phyloP scores from a whole-genome alignment of 2,797 vertebrate species.

The Falco cherrug region DNA sequence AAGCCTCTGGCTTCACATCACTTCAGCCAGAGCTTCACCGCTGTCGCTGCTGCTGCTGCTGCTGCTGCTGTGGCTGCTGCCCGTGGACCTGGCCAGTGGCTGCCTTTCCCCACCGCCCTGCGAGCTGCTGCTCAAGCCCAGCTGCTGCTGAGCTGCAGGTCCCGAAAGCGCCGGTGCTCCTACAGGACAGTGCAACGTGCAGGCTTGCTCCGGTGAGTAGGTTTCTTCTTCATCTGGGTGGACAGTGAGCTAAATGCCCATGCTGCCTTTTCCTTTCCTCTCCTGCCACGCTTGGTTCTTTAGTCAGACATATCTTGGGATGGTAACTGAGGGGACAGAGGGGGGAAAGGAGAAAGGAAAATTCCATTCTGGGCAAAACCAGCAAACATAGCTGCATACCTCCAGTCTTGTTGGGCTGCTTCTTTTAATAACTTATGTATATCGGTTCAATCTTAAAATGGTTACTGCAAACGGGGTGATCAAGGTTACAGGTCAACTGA shows the following conservation, averaged over 20 bases:
- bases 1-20: background rate
- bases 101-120: background rate
- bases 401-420: background rate
- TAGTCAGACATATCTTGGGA: background rate
- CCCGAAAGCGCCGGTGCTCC: conserved; percentile 1
- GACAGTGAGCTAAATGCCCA: background rate
- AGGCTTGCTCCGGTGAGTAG: conserved; percentile 66
- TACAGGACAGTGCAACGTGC: conserved; percentile 27
- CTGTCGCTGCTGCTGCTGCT: background rate
- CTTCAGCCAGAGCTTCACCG: background rate
- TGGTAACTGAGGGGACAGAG: background rate
- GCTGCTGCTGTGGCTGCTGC: background rate
- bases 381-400: background rate
- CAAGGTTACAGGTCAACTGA: background rate
- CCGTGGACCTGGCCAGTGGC: background rate
- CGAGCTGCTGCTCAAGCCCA: background rate
- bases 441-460: background rate
- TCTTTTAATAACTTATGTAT: background rate
- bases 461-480: background rate
- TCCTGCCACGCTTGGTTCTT: background rate
- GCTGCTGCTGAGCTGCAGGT: conserved; percentile 3
- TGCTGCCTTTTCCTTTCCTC: background rate
- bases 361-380: background rate
- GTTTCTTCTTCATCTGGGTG: background rate
- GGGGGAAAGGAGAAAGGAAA: background rate